Conservation (phyloP, 2,888 invertebrate genomes). For the Synergus laeviventris region DNA sequence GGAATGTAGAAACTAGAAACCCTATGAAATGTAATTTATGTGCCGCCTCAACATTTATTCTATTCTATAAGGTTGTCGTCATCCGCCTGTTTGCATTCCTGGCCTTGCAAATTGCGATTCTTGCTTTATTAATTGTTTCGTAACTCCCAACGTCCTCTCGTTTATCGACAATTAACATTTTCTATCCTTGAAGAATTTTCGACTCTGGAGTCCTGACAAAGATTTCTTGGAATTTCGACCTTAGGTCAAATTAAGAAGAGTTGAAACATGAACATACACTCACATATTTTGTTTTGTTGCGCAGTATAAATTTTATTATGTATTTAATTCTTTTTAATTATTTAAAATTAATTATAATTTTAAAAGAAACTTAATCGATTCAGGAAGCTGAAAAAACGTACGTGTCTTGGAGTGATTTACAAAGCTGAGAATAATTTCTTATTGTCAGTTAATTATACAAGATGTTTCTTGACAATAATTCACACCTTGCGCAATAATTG, state of each 20-base stretch:
- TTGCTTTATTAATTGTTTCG: slow-evolving; percentile 23
- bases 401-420: not conserved
- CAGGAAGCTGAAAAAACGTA: slow-evolving; percentile 19
- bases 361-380: not conserved
- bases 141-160: slow-evolving; percentile 8
- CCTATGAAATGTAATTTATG: slow-evolving; percentile 16
- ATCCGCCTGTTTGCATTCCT: slow-evolving; percentile 17
- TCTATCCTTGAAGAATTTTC: not conserved
- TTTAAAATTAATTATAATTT: not conserved
- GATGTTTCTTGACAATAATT: slow-evolving; percentile 5
- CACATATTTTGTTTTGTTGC: no score
- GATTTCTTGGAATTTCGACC: not conserved
- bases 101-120: slow-evolving; percentile 31
- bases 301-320: no score
- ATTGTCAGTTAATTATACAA: slow-evolving; percentile 26
- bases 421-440: not conserved
- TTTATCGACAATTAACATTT: not conserved
- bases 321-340: not conserved
- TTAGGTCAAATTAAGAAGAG: not conserved
- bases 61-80: slow-evolving; percentile 25
- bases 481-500: not conserved
- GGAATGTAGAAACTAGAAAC: slow-evolving; percentile 18
- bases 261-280: not conserved
- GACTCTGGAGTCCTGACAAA: not conserved
- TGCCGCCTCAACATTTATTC: slow-evolving; percentile 33